Base-by-base conservation (phyloP, 2,888 invertebrate genomes). In the Meghimatium bilineatum region DNA sequence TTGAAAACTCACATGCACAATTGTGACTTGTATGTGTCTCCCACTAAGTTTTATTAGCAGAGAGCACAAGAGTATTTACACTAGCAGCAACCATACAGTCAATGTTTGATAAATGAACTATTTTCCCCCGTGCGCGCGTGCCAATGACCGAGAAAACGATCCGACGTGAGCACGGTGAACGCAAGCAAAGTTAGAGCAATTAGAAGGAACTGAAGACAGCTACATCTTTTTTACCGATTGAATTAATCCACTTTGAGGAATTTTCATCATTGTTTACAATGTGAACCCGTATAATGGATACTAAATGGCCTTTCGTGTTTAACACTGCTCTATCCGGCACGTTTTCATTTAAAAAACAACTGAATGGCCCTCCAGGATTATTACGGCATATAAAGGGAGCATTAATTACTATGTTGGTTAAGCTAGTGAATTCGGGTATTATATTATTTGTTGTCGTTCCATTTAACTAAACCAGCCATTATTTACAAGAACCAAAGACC, bases 211-310 rank as follows among this genome's bases (percentile, higher is more conserved):
- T 52, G 32, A 80, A 56, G 56, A 71, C 17, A 36, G 80, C 34
- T 60, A 5, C 63, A 36, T 79, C 52, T 71, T 36, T 80, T 79
- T 71, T 26, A 32, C 69, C 71, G 80, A 80, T 80, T 80, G 80
- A 80, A 80, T 80, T 80, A 80, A 56, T n/a, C 60, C 56, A 66
- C 80, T 80, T 80, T 80, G 56, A 80, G 80, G 80, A 80, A 80
- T 80, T 69, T 80, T 69, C 34, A 80, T 80, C 36, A 56, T n/a
- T 80, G 36, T 80, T 80, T 80, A 26, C 71, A 56, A 56, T 71
- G 80, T 71, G 56, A 71, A 52, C 36, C 29, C 26, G 36, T 29
- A 80, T 71, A 71, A 71, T 71, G 80, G 80, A 49, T 52, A 69
- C 52, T 69, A 71, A 80, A 69, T 52, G 80, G 71, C 56, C 71